Base-by-base conservation (phyloP, 2,888 invertebrate genomes). In the Tetragnatha montana region DNA sequence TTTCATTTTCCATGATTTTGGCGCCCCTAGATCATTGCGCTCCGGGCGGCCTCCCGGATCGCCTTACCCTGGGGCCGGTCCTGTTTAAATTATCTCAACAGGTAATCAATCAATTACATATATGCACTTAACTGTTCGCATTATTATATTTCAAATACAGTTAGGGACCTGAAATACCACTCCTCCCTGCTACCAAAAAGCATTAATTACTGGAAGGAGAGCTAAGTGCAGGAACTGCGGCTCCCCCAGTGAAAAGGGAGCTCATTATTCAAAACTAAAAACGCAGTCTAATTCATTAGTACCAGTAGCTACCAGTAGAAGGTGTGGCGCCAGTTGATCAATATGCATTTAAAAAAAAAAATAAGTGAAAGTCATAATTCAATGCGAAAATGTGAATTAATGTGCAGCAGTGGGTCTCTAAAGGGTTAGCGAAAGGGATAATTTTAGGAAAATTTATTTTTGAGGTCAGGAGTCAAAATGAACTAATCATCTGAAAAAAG, bases 231-330 rank as follows among this genome's bases (percentile, higher is more conserved):
- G 22, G 50, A 51, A 78, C 50, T 78, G 60, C 19, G 78, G 22
- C 78, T 22, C 60, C 17, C 60, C 51, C 60, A 78, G 60, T 68
- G 78, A 78, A 47, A 22, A 60, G 17, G 19, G 22, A 78, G 60
- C 22, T 68, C 78, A 78, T 78, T 78, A 78, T 78, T 78, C 21
- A 78, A 51, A 60, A 17, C 78, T 51, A 78, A 78, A 78, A 60
- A 60, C 51, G 22, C 78, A n/a, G 14, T 51, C 6, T 78, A 60
- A 60, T 35, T 60, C 60, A 78, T 78, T 78, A 78, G 60, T 51
- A 60, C 17, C 10, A 19, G n/a, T n/a, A 12, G 76, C 49, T 35
- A 49, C 21, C 60, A 60, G 60, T 60, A 51, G 78, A 21, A 60
- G 68, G 78, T 78, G 19, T 50, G 21, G 50, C 12, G 51, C 60